Base-by-base conservation (phyloP, 2,888 invertebrate genomes). In the Blastobasis adustella region DNA sequence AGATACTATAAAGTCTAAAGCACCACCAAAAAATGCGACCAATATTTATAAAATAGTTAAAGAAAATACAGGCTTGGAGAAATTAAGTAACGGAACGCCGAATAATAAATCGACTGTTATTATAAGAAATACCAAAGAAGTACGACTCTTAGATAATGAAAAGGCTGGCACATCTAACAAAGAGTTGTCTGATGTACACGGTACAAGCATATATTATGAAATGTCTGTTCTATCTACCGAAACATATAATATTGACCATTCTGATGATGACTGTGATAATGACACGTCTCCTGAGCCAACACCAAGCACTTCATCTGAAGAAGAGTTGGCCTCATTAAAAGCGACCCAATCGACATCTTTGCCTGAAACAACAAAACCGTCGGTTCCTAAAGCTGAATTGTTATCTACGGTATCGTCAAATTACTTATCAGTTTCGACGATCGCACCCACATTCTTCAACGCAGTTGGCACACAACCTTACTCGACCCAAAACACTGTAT, bases 41-140 rank as follows among this genome's bases (percentile, higher is more conserved):
- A 78, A 76, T 56, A 62, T 73, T 46, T 72, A 79, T 55, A 78
- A 73, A 59, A 64, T 78, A 50, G 61, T 76, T 4, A 73, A 73
- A 56, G 74, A 82, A 61, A 82, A 82, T 58, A 65, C 80, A 52
- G 79, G 82, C 37, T 78, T 88, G 61, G 84, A 86, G 57, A 85
- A 78, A 52, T 73, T 82, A 54, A 82, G 78, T 58, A 78, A 90
- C 57, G 79, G 84, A 57, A 82, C 82, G 47, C 87, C 87, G n/a
- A 77, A 67, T 60, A 88, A 87, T 61, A 84, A 82, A 65, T 85
- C 87, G 37, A 79, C 84, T 61, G 83, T 90, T 50, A 79, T 80
- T 55, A 89, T 87, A 59, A 90, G 90, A 61, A 89, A 91, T 72
- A 90, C 90, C 60, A 89, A 90, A 79, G 82, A 89, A 65, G 79